Conservation (phyloP, 1,140 invertebrate species). For the Caenorhabditis inopinata region DNA sequence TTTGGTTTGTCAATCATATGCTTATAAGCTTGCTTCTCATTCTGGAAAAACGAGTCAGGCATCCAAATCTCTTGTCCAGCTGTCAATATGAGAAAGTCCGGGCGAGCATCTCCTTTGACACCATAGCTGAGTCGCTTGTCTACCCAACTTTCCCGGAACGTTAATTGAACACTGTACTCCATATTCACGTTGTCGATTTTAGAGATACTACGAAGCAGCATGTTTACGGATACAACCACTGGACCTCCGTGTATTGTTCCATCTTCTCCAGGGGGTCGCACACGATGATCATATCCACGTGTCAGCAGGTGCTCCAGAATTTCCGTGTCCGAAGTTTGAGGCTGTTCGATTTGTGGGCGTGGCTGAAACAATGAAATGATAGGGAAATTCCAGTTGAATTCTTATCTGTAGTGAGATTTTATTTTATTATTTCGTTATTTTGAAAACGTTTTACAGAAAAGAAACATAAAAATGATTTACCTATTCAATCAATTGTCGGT, state of each 20-base stretch:
- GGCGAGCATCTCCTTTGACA: constrained; percentile 34
- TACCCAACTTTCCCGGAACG: constrained; percentile 91
- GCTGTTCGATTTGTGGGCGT: constrained; percentile 26
- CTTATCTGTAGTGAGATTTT: too few relatives aligned
- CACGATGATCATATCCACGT: constrained; percentile 63
- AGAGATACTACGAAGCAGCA: constrained; percentile 91
- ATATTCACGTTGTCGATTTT: constrained; percentile 98
- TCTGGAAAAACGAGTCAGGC: constrained; percentile 72
- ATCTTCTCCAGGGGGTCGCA: constrained; percentile 63
- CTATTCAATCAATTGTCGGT: neutral
- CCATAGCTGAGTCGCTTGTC: constrained; percentile 77
- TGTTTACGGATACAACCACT: constrained; percentile 75
- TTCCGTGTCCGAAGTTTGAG: constrained; percentile 59
- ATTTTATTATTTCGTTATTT: too few relatives aligned
- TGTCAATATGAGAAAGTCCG: constrained; percentile 64
- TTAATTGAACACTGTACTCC: constrained; percentile 76
- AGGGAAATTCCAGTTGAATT: too few relatives aligned
- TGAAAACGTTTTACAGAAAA: too few relatives aligned
- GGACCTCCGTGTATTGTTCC: constrained; percentile 69
- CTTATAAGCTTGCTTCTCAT: constrained; percentile 94
- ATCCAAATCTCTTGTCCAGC: constrained; percentile 66
- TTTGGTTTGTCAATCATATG: constrained; percentile 77
- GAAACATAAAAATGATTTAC: too few relatives aligned
- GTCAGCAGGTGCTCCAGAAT: constrained; percentile 62
- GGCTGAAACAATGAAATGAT: neutral